Evolutionary conservation across 1,140 invertebrate species (phyloP).

Genomic region (Drosophila micromelanica): DNA sequence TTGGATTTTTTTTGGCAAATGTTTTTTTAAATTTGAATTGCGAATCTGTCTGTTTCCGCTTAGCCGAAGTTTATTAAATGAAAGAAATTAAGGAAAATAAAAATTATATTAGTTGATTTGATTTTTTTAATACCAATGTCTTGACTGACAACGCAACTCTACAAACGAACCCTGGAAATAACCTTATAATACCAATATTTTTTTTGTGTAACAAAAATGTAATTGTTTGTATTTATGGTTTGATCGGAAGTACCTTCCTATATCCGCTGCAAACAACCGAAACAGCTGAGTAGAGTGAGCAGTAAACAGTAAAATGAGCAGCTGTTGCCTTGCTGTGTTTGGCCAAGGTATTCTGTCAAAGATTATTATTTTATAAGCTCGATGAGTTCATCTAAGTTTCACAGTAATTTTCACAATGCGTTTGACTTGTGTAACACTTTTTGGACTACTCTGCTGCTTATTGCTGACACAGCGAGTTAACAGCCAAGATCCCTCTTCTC

Average conservation of each 20-base stretch:
- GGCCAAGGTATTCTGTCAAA: neutral
- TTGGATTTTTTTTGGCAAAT: too few species aligned
- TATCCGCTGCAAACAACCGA: neutral
- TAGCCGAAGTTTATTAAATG: too few species aligned
- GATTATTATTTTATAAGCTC: constrained; percentile 20
- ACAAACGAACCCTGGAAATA: too few species aligned
- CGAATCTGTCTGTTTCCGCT: too few species aligned
- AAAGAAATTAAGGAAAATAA: too few species aligned
- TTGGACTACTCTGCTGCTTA: neutral
- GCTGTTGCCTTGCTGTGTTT: neutral
- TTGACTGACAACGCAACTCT: too few species aligned
- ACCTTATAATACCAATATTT: too few species aligned
- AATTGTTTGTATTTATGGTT: too few species aligned
- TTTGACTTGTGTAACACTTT: neutral
- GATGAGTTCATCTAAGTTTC: neutral
- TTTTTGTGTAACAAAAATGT: too few species aligned
- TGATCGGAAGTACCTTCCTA: neutral
- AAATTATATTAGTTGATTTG: too few species aligned
- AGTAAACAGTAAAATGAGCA: constrained; percentile 3
- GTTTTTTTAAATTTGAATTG: too few species aligned
- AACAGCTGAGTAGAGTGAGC: constrained; percentile 16
- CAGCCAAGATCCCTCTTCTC: neutral
- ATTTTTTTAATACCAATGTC: too few species aligned
- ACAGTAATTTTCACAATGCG: constrained; percentile 2
- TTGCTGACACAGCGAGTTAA: neutral